A percentile compares a stretch with the other conserved stretches of the same genome.
These are phyloP conservation scores for Operophtera brumata DNA, from an alignment of 2,888 invertebrate genomes.

Conservation along the genomic window DNA sequence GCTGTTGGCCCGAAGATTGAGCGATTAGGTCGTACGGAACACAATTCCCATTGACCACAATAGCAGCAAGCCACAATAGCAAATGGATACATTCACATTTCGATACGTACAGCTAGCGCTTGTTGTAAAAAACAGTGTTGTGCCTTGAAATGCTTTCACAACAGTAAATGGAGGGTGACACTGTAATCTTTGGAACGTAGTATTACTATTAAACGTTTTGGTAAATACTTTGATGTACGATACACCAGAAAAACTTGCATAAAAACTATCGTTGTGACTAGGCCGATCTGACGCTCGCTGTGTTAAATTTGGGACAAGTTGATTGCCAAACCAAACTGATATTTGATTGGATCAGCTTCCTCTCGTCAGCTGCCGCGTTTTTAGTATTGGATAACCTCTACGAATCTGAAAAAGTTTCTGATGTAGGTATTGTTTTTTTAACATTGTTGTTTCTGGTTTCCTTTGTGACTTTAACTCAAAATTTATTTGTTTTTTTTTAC, in stretches of 20 bases:
- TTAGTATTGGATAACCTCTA: neutral
- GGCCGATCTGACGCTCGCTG: neutral
- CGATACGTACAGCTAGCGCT: slow-evolving; percentile 22
- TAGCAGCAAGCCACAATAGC: slow-evolving; percentile 32
- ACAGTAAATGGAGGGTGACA: neutral
- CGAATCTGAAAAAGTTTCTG: neutral
- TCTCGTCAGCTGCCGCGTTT: neutral
- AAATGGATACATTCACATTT: slow-evolving; percentile 38
- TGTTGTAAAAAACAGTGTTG: slow-evolving; percentile 12
- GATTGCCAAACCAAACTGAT: neutral
- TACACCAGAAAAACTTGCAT: neutral
- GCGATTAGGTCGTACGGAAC: slow-evolving; percentile 30
- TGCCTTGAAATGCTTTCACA: slow-evolving; percentile 10
- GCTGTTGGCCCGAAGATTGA: slow-evolving; percentile 30
- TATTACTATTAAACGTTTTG: neutral
- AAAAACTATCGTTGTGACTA: too few relatives aligned
- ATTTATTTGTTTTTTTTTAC: too few relatives aligned
- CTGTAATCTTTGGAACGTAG: neutral
- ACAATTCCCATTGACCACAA: slow-evolving; percentile 33
- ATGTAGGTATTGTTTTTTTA: neutral
- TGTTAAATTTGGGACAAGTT: neutral
- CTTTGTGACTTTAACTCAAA: too few relatives aligned
- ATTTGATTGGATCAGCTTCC: neutral
- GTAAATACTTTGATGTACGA: neutral
- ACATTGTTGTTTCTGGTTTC: too few relatives aligned